A percentile compares a stretch with the other conserved stretches of the same genome.
Evolutionary conservation across 2,797 vertebrate species (phyloP).

Genomic region (Microhierax caerulescens): DNA sequence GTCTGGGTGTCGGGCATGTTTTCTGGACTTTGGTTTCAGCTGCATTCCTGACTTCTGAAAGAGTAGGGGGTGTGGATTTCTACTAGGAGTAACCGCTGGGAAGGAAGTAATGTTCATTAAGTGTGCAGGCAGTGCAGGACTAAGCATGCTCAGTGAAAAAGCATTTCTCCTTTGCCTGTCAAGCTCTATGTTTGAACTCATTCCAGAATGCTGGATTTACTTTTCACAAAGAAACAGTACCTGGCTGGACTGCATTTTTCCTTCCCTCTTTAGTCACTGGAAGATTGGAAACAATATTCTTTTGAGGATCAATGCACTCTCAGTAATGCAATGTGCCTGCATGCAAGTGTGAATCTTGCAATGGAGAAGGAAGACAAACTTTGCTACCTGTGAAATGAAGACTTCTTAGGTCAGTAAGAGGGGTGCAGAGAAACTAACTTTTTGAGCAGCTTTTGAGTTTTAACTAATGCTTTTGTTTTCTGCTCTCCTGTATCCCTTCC

Average conservation of each 20-base stretch:
- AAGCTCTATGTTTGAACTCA: constrained; percentile 68
- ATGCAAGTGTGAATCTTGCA: constrained; percentile 27
- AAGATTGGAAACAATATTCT: constrained; percentile 53
- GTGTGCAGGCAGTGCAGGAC: constrained; percentile 69
- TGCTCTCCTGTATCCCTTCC: background rate
- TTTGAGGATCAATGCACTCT: constrained; percentile 19
- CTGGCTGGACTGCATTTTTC: constrained; percentile 42
- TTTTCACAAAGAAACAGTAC: constrained; percentile 54
- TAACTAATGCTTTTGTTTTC: background rate
- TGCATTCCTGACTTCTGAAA: constrained; percentile 82
- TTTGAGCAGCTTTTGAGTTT: background rate
- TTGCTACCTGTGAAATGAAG: constrained; percentile 70
- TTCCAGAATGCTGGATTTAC: constrained; percentile 73
- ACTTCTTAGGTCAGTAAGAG: constrained; percentile 75
- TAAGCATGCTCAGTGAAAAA: constrained; percentile 72
- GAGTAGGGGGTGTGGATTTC: constrained; percentile 78
- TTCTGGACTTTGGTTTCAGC: constrained; percentile 83
- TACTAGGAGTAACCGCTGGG: constrained; percentile 75
- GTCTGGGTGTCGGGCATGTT: constrained; percentile 66
- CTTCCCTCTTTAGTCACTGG: background rate
- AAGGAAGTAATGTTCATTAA: constrained; percentile 82
- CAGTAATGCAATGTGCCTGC: constrained; percentile 11
- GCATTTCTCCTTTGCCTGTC: constrained; percentile 67
- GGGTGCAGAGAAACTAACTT: constrained; percentile 47
- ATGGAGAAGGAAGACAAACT: constrained; percentile 68